Conservation (phyloP, 2,888 invertebrate species). For the Syrphus vitripennis region DNA sequence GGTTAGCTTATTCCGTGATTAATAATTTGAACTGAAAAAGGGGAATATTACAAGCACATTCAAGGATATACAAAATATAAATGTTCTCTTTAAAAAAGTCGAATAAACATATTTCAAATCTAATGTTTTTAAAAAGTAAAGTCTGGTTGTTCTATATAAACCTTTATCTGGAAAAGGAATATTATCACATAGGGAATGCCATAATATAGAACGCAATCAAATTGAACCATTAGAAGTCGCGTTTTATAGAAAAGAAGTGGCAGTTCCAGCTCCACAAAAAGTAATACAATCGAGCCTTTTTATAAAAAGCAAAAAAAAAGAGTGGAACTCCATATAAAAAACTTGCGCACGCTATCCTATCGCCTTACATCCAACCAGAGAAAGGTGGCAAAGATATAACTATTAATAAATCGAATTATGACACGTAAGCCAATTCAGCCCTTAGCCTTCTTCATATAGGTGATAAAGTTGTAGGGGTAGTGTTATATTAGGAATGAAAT, state of each 20-base stretch:
- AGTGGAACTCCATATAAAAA: constrained; percentile 23
- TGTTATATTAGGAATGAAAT: not conserved
- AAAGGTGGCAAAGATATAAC: constrained; percentile 49
- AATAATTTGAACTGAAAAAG: too few species aligned
- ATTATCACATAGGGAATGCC: not conserved
- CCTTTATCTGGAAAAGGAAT: too few species aligned
- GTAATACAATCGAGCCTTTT: constrained; percentile 6
- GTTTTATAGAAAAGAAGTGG: constrained; percentile 16
- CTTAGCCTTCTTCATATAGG: not conserved
- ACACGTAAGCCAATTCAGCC: constrained; percentile 50
- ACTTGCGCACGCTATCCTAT: constrained; percentile 50
- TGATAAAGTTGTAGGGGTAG: not conserved
- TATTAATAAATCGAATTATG: constrained; percentile 70
- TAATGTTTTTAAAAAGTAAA: not conserved
- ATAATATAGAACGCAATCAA: constrained; percentile 48
- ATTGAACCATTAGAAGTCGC: constrained; percentile 60
- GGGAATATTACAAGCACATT: too few species aligned
- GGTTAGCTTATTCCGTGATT: too few species aligned
- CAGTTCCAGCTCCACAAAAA: constrained; percentile 12
- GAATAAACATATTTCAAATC: too few species aligned
- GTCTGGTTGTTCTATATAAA: constrained; percentile 3
- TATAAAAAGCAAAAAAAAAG: not conserved
- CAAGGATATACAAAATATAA: too few species aligned
- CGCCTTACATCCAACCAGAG: not conserved
- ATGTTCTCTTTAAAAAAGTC: too few species aligned